Evolutionary conservation across 2,797 vertebrate species (phyloP).

Genomic region (Clarias platycephalus): DNA sequence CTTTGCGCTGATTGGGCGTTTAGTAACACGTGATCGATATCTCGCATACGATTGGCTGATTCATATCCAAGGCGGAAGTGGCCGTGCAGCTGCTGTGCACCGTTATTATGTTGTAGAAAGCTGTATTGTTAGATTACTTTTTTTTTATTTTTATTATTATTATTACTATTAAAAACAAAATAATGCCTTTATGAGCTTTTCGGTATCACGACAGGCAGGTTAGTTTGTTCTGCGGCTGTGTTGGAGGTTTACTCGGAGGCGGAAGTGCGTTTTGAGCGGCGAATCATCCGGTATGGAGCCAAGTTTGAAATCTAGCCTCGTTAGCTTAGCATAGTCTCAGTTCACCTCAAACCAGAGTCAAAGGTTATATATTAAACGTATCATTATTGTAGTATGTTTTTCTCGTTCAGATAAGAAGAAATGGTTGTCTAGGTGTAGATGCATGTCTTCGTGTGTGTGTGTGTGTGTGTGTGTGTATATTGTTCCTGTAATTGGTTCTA

Average conservation of each 20-base stretch:
- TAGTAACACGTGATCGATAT: conserved; percentile 54
- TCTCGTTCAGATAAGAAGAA: background rate
- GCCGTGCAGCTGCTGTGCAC: background rate
- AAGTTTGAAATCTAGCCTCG: conserved; percentile 44
- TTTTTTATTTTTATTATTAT: too few relatives aligned
- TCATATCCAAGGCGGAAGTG: conserved; percentile 62
- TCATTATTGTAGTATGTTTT: background rate
- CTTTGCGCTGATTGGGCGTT: conserved; percentile 44
- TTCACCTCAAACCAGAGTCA: background rate
- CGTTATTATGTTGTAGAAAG: background rate
- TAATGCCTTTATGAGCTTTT: background rate
- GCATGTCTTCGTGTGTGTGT: background rate
- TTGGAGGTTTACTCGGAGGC: background rate
- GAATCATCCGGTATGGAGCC: conserved; percentile 47
- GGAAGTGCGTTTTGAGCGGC: background rate
- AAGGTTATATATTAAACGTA: background rate
- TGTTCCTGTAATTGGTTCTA: background rate
- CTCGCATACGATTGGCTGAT: conserved; percentile 67
- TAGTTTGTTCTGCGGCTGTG: background rate
- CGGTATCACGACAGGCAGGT: conserved; percentile 54
- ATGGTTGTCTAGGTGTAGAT: background rate
- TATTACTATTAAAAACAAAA: too few relatives aligned
- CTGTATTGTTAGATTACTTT: background rate
- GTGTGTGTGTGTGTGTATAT: background rate
- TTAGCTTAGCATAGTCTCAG: conserved; percentile 29